phyloP scores from a whole-genome alignment of 2,888 invertebrate genomes.

The Norana najaformis region DNA sequence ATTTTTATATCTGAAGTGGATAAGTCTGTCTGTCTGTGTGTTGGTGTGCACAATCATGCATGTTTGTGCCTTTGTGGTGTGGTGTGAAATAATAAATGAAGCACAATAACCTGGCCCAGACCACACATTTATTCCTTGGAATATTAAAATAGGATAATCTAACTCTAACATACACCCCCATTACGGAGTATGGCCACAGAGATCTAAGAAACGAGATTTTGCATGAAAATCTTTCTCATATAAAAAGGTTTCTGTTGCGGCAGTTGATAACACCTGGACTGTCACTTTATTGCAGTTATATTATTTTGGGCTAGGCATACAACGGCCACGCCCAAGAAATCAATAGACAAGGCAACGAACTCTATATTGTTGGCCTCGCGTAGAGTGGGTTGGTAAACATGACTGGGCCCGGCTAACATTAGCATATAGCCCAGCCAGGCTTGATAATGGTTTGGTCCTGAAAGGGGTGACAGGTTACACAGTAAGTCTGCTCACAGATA shows the following conservation, averaged over 20 bases:
- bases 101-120: neutral
- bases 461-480: neutral
- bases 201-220: neutral
- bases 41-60: neutral
- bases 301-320: neutral
- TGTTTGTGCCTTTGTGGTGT: no score
- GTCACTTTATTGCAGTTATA: neutral
- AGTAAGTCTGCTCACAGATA: neutral
- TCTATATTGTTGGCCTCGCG: neutral
- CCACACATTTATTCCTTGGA: neutral
- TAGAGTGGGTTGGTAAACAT: neutral
- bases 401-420: neutral
- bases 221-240: no score
- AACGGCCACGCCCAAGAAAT: neutral
- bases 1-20: neutral
- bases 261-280: neutral
- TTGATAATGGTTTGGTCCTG: neutral
- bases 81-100: neutral
- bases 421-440: neutral
- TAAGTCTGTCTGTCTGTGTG: neutral
- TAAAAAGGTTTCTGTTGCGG: neutral
- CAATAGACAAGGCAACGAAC: neutral
- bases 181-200: no score
- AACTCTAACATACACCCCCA: neutral
- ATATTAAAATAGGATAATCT: neutral